These are phyloP conservation scores for Rousettus madagascariensis DNA, from an alignment of 2,797 vertebrate species.

Conservation along the genomic window DNA sequence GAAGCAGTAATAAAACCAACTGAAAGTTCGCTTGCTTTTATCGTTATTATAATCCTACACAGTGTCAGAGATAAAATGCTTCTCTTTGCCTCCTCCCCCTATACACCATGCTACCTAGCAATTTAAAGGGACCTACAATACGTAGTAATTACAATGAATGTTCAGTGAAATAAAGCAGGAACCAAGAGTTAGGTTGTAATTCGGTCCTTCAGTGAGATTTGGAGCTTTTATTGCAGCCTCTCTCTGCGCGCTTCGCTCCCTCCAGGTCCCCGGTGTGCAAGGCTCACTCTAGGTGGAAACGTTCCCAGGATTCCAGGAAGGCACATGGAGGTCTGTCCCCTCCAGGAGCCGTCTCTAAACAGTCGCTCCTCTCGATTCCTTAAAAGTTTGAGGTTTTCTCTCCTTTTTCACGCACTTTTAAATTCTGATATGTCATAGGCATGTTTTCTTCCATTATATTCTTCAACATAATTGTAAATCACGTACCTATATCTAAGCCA, in stretches of 20 bases:
- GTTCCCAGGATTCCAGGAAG: background rate
- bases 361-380: background rate
- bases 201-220: background rate
- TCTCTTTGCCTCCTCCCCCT: background rate
- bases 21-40: constrained; percentile 7
- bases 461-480: background rate
- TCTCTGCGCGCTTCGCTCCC: background rate
- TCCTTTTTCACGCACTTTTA: background rate
- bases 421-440: background rate
- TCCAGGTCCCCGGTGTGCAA: background rate
- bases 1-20: constrained; percentile 3
- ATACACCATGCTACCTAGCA: background rate
- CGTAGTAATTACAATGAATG: background rate
- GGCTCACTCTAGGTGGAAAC: background rate
- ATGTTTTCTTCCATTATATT: constrained; percentile 17
- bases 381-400: background rate
- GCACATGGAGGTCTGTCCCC: background rate
- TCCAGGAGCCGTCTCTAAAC: background rate
- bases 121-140: background rate
- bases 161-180: constrained; percentile 11
- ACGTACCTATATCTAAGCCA: background rate
- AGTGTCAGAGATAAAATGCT: background rate
- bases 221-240: background rate
- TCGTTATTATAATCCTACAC: background rate
- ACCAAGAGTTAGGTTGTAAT: background rate